Base-by-base conservation (phyloP, 2,113 vertebrate species). In the Gobiocypris rarus region DNA sequence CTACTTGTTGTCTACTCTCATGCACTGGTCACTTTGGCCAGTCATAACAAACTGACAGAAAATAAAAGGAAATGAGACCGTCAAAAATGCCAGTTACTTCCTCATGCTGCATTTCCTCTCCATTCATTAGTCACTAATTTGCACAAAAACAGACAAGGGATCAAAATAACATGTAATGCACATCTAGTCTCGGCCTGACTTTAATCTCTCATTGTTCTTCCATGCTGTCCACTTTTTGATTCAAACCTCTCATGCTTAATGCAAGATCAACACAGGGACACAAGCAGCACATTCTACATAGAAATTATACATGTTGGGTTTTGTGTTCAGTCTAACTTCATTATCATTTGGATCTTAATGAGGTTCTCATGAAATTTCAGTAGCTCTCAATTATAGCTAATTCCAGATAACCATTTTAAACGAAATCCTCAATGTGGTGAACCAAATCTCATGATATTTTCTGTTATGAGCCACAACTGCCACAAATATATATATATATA, bases 31-130 rank as follows among this genome's bases (percentile, higher is more conserved):
- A 70, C 34, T 41, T 43, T 2, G 34, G 41, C 69, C 69, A 73
- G n/a, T 48, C 70, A 26, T 48, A 50, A 58, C 48, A 75, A 76
- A 58, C 75, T 31, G 3, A 58, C 7, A 75, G 9, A 48, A 56
- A 76, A 56, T 11, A 26, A 26, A 31, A 74, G 45, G 24, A 75
- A 75, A 52, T 31, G 73, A 26, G 14, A 31, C 73, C 19, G 50
- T 75, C n/a, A 75, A 48, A 52, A 9, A 75, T 75, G 41, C 45
- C 71, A 26, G 71, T 75, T 17, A 48, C 24, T 75, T 24, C 73
- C n/a, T 73, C n/a, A 45, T 26, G 41, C 67, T 70, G 34, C 67
- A 41, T 45, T 48, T 73, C 41, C 70, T 15, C n/a, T 48, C 70
- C 1, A 8, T 73, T 45, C 1, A 26, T 41, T 8, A 48, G 26